These are phyloP conservation scores for Maniola jurtina DNA, from an alignment of 1,140 invertebrate genomes.

Conservation along the genomic window DNA sequence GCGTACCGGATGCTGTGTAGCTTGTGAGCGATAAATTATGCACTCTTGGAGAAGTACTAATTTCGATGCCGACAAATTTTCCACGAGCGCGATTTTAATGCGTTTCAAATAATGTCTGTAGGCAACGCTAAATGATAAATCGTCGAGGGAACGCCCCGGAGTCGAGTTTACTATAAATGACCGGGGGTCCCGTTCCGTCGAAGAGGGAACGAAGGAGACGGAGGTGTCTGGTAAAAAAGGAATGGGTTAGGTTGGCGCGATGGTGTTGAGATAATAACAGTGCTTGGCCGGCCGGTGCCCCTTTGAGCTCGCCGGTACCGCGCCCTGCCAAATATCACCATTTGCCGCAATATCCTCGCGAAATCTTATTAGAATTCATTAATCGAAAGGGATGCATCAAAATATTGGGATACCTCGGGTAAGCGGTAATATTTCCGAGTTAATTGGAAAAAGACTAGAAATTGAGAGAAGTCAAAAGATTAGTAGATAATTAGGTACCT, in stretches of 20 bases:
- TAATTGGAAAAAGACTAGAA: too few relatives aligned
- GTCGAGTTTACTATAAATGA: slow-evolving; percentile 65
- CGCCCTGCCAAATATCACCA: slow-evolving; percentile 59
- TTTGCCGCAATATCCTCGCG: slow-evolving; percentile 48
- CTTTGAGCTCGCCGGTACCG: slow-evolving; percentile 48
- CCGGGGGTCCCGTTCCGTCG: slow-evolving; percentile 49
- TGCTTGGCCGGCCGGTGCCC: slow-evolving; percentile 43
- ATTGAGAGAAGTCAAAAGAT: too few relatives aligned
- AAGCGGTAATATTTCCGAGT: neutral
- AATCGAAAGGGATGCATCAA: neutral
- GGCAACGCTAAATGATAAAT: slow-evolving; percentile 78
- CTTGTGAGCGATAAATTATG: slow-evolving; percentile 70
- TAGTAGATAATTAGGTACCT: too few relatives aligned
- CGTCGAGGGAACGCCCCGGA: slow-evolving; percentile 69
- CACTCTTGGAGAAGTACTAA: slow-evolving; percentile 68
- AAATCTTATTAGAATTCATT: slow-evolving; percentile 29
- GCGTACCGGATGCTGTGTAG: slow-evolving; percentile 50
- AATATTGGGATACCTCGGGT: neutral
- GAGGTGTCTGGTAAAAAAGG: slow-evolving; percentile 69
- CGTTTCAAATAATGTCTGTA: slow-evolving; percentile 78
- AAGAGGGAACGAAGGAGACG: slow-evolving; percentile 53
- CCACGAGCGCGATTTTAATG: slow-evolving; percentile 74
- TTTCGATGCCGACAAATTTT: slow-evolving; percentile 77
- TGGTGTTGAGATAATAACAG: slow-evolving; percentile 78
- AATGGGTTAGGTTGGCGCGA: slow-evolving; percentile 63